A percentile compares a stretch with the other conserved stretches of the same genome.
These are phyloP conservation scores for Atlantisia rogersi DNA, from an alignment of 2,113 vertebrate genomes.

Conservation along the genomic window DNA sequence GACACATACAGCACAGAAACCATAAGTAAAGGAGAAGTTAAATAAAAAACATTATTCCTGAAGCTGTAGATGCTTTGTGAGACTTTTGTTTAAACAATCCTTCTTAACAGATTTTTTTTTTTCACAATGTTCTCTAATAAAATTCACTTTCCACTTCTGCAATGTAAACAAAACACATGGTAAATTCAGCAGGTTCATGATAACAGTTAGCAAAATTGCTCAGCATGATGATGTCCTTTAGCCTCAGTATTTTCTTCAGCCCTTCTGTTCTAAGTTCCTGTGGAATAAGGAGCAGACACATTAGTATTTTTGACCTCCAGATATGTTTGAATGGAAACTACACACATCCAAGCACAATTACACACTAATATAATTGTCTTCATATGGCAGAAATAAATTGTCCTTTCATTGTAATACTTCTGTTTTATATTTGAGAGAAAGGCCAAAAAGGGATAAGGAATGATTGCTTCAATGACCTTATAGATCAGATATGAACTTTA, in stretches of 20 bases:
- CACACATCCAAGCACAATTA: not conserved
- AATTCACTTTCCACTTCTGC: not conserved
- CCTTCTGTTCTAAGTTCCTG: not conserved
- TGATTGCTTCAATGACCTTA: not conserved
- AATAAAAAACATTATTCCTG: not conserved
- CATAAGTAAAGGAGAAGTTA: not conserved
- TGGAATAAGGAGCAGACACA: not conserved
- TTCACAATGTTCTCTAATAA: not conserved
- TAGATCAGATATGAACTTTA: slow-evolving; percentile 40
- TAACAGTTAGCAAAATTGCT: not conserved
- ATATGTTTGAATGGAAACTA: not conserved
- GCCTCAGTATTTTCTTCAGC: not conserved
- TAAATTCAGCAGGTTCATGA: not conserved
- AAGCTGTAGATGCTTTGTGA: not conserved
- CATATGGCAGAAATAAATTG: not conserved
- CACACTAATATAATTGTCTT: not conserved
- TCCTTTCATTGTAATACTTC: not conserved
- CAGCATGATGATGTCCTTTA: not conserved
- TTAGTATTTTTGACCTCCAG: slow-evolving; percentile 6
- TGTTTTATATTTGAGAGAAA: slow-evolving; percentile 11
- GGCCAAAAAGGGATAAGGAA: slow-evolving; percentile 6
- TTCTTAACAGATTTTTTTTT: not conserved
- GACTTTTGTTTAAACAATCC: not conserved
- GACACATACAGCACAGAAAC: not conserved
- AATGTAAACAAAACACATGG: not conserved